Evolutionary conservation across 2,888 invertebrate species (phyloP).

Genomic region (Aricia artaxerxes): DNA sequence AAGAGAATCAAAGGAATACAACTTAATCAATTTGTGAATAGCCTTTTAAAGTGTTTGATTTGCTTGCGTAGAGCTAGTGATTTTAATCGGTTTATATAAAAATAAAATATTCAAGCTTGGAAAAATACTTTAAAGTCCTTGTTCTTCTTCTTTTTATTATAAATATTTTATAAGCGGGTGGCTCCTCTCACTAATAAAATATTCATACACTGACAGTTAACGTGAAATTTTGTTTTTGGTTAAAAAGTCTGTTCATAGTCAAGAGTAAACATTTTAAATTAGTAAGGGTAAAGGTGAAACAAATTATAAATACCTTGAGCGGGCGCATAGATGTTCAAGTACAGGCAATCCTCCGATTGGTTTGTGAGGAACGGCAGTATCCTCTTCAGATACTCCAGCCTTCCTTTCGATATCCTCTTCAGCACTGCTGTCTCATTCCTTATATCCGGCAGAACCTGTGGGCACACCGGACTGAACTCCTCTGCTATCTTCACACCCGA

Average conservation of each 20-base stretch:
- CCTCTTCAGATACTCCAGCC: slow-evolving; percentile 92
- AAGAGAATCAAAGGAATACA: slow-evolving; percentile 8
- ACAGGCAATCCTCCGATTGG: slow-evolving; percentile 98
- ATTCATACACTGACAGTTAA: too few relatives aligned
- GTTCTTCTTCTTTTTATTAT: too few relatives aligned
- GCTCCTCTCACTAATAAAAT: too few relatives aligned
- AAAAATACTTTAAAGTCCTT: too few relatives aligned
- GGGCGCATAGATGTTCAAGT: slow-evolving; percentile 97
- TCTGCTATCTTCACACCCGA: slow-evolving; percentile 93
- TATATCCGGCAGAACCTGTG: slow-evolving; percentile 93
- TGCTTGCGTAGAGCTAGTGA: too few relatives aligned
- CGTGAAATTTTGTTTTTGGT: too few relatives aligned
- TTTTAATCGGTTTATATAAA: too few relatives aligned
- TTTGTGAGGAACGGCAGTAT: slow-evolving; percentile 92
- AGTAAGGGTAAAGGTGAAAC: not conserved
- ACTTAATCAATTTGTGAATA: not conserved
- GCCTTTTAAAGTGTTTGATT: not conserved
- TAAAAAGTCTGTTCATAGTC: too few relatives aligned
- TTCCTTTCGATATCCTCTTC: slow-evolving; percentile 92
- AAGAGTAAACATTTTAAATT: too few relatives aligned
- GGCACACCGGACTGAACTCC: slow-evolving; percentile 94
- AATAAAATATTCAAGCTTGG: too few relatives aligned
- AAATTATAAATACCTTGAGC: slow-evolving; percentile 86
- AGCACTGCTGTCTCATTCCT: slow-evolving; percentile 91
- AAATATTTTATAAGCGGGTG: too few relatives aligned